These are phyloP conservation scores for Nasua narica DNA, from an alignment of 2,797 vertebrate species.

Conservation along the genomic window DNA sequence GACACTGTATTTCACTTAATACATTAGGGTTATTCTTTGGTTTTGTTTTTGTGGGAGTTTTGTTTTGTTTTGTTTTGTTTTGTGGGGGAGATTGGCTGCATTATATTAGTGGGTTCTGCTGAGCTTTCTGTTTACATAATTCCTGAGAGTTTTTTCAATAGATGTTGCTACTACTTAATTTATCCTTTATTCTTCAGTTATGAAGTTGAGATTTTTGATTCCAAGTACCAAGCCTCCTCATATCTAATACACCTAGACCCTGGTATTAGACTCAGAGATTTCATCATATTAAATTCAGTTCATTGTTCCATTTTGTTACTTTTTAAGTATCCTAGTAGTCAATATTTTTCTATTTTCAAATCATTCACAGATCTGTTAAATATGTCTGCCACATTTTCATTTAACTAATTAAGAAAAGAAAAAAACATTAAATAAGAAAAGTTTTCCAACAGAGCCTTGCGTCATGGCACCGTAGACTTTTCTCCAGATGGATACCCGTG, in stretches of 20 bases:
- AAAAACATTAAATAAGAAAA: background rate
- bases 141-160: background rate
- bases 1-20: background rate
- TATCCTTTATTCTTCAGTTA: background rate
- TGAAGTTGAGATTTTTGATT: background rate
- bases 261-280: background rate
- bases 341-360: background rate
- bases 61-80: background rate
- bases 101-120: background rate
- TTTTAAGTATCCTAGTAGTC: background rate
- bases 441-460: background rate
- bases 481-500: background rate
- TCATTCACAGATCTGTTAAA: background rate
- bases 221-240: background rate
- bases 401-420: background rate
- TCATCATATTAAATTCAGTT: background rate
- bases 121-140: background rate
- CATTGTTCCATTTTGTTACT: background rate
- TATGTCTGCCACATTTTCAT: background rate
- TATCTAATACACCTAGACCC: background rate
- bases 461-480: background rate
- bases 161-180: background rate
- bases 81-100: background rate
- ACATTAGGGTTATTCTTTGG: background rate
- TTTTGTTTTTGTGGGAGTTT: background rate